Conservation (phyloP, 1,140 invertebrate species). For the Panonychus citri region DNA sequence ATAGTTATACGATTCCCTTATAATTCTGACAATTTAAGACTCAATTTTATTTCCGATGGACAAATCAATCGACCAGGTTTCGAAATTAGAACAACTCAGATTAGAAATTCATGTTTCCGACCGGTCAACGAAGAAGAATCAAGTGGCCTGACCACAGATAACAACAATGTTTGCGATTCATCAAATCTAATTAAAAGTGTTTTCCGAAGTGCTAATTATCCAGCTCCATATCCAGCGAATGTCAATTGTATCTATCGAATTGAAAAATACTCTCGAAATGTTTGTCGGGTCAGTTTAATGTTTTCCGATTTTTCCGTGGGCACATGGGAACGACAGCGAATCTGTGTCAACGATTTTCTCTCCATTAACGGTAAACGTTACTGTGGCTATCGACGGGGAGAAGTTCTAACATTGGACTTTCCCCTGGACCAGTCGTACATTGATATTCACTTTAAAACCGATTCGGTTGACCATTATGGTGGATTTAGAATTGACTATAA, state of each 20-base stretch:
- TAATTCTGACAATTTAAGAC: background rate
- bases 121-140: background rate
- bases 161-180: slow-evolving; percentile 4
- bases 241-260: slow-evolving; percentile 14
- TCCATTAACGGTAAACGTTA: slow-evolving; percentile 15
- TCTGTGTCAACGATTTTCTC: slow-evolving; percentile 14
- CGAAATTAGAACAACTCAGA: slow-evolving; percentile 13
- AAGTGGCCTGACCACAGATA: background rate
- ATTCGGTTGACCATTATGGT: slow-evolving; percentile 6
- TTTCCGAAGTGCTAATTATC: slow-evolving; percentile 14
- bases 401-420: slow-evolving; percentile 13
- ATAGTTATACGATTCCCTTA: background rate
- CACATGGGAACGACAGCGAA: slow-evolving; percentile 5
- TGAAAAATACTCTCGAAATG: background rate
- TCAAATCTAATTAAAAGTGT: background rate
- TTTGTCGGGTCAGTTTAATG: slow-evolving; percentile 15
- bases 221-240: slow-evolving; percentile 9
- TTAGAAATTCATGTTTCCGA: slow-evolving; percentile 1
- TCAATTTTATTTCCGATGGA: slow-evolving; percentile 15
- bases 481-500: slow-evolving; percentile 14
- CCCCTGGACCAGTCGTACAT: slow-evolving; percentile 8
- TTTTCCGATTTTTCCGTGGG: slow-evolving; percentile 15
- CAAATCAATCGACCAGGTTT: slow-evolving; percentile 14
- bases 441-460: slow-evolving; percentile 12
- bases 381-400: slow-evolving; percentile 12